phyloP scores from a whole-genome alignment of 2,888 invertebrate species.

The Oxytorus armatus region DNA sequence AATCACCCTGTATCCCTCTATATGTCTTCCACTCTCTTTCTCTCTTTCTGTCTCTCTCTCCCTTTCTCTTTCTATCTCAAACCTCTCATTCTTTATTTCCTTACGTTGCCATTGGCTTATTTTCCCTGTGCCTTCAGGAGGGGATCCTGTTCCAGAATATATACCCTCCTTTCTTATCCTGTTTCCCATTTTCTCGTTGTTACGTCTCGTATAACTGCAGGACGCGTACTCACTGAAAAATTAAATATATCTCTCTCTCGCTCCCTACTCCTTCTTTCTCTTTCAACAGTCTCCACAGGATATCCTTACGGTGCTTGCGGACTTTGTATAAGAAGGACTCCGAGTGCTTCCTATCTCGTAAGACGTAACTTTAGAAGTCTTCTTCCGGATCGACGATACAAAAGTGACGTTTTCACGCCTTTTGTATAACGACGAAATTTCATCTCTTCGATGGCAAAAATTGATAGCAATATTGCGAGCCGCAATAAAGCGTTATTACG shows the following conservation, averaged over 20 bases:
- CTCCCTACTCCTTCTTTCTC: conserved; percentile 5
- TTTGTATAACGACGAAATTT: not conserved
- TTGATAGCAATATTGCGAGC: not conserved
- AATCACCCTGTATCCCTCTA: conserved; percentile 3
- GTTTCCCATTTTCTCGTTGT: conserved; percentile 30
- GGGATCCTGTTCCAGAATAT: conserved; percentile 23
- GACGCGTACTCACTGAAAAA: conserved; percentile 63
- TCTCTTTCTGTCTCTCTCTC: conserved; percentile 24
- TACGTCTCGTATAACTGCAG: conserved; percentile 20
- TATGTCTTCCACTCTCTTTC: conserved; percentile 20
- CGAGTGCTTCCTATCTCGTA: conserved; percentile 1
- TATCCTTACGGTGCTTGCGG: conserved; percentile 24
- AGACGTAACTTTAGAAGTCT: conserved; percentile 31
- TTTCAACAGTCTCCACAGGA: conserved; percentile 34
- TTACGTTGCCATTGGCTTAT: conserved; percentile 8
- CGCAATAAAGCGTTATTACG: too few relatives aligned
- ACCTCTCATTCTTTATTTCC: conserved; percentile 15
- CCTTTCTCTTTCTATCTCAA: conserved; percentile 3
- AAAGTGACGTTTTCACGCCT: conserved; percentile 11
- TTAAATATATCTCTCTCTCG: conserved; percentile 59
- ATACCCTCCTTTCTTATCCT: conserved; percentile 47
- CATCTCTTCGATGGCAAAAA: not conserved
- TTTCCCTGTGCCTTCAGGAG: not conserved
- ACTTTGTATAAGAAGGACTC: conserved; percentile 26
- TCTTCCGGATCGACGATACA: conserved; percentile 34